Evolutionary conservation across 2,888 invertebrate genomes (phyloP), one percentile per base, ranked within the genome.

Genomic region (Drosophila fungiperda): DNA sequence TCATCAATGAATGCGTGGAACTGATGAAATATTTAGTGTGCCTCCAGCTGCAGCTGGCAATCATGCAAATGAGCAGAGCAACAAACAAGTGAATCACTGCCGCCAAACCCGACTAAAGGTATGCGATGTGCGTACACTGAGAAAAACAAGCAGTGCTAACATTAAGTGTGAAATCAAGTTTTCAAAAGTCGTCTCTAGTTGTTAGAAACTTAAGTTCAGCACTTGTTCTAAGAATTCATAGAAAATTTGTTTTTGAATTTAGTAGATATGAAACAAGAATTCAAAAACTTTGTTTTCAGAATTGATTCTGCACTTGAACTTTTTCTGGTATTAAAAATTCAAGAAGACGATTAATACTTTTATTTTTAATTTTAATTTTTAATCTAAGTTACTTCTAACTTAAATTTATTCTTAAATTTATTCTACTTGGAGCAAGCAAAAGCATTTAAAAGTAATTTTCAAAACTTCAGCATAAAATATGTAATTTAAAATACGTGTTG

Each of bases 31-130:
- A 62, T 67, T 77, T 76, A 36, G 50, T 65, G 45, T 71, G 68
- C 71, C 71, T 11, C 54, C 33, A 58, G 57, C 55, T 69, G 72
- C 70, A 74, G 50, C 36, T 35, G 35, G 29, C 50, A 60, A 55
- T 73, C 74, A 86, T 87, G 89, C 81, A 80, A 86, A 86, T 88
- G 68, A 73, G 60, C 54, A 80, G 64, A 71, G 60, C 54, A 64
- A 72, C 60, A 68, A 68, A 45, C 85, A 88, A 78, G 90, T 86
- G 85, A 86, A 86, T 88, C 90, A 86, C 49, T 67, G 69, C 4
- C 4, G 68, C 20, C 55, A 62, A 80, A 54, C 59, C 68, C 50
- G 64, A 55, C 35, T 35, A 49, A 38, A 73, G 73, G 33, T 53
- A 61, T 67, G 55, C 53, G 17, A 23, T 23, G 8, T 67, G 38